Evolutionary conservation across 1,140 invertebrate species (phyloP), one percentile per base, ranked within the genome.

Genomic region (Calliphora vicina): DNA sequence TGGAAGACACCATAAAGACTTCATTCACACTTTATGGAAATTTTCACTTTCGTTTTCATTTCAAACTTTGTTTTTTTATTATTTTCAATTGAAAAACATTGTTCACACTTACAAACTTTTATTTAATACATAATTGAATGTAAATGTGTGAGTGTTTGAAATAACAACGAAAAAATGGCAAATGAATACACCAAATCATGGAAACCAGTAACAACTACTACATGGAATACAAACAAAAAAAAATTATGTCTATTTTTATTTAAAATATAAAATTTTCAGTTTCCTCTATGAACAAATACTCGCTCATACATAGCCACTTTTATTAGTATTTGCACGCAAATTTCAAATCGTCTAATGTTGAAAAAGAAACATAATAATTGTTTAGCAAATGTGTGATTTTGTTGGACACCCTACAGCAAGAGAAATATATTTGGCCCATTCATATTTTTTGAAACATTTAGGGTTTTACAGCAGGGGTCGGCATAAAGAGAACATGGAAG

Each of bases 41-140:
- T 73, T 73, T 73, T 73, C 71, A 73, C 71, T 73, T 73, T 73
- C 71, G 71, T 73, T 73, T 73, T 73, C 61, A 71, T 71, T 71
- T 23, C 20, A 35, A 8, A 35, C 6, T 35, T 35, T 35, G 35
- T 35, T 35, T 35, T 35, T 35, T 35, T 35, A 4, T 35, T 35
- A 8, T 35, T 35, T 35, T 5, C 45, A 50, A 50, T 50, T 50
- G 45, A 50, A 50, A 50, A 50, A 50, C 45, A 15, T 50, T 50
- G 45, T 50, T 50, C 45, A 50, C 45, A 50, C 45, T 15, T 12
- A 50, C 45, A 50, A 0, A 50, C 17, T 15, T n/a, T n/a, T 13
- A 17, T 17, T 50, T 50, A 50, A 50, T n/a, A 43, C 12, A 3
- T 50, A 50, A 1, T 17, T 8, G 45, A 15, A 50, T 50, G 45